Percentiles rank a stretch among this genome's conserved stretches.
phyloP scores from a whole-genome alignment of 2,113 vertebrate genomes.

The Ceratotherium simum region DNA sequence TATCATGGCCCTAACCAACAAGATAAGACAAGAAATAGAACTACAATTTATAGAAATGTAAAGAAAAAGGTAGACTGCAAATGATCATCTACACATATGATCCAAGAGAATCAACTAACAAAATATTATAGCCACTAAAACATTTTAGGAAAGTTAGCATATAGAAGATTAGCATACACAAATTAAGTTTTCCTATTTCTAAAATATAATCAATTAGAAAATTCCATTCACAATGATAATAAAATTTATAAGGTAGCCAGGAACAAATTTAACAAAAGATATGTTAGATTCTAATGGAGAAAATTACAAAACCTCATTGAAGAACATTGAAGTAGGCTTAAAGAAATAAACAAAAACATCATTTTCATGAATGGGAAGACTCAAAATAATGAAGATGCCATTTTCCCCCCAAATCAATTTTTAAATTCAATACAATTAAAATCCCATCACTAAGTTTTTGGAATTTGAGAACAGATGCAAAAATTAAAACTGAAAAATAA shows the following conservation, averaged over 20 bases:
- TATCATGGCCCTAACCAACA: background rate
- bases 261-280: constrained; percentile 15
- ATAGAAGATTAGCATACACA: background rate
- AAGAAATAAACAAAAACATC: background rate
- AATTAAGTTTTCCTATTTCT: background rate
- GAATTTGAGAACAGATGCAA: background rate
- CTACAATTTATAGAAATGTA: background rate
- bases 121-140: background rate
- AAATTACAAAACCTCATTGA: background rate
- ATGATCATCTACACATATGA: background rate
- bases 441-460: background rate
- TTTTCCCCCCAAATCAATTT: background rate
- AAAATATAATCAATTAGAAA: background rate
- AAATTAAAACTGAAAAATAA: background rate
- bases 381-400: background rate
- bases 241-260: background rate
- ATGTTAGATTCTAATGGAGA: background rate
- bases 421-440: background rate
- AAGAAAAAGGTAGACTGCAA: background rate
- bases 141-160: background rate
- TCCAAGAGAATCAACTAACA: background rate
- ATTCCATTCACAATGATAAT: background rate
- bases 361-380: background rate
- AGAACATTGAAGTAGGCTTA: background rate
- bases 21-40: background rate